Base-by-base conservation (phyloP, 2,797 vertebrate genomes). In the Sebastes iracundus region DNA sequence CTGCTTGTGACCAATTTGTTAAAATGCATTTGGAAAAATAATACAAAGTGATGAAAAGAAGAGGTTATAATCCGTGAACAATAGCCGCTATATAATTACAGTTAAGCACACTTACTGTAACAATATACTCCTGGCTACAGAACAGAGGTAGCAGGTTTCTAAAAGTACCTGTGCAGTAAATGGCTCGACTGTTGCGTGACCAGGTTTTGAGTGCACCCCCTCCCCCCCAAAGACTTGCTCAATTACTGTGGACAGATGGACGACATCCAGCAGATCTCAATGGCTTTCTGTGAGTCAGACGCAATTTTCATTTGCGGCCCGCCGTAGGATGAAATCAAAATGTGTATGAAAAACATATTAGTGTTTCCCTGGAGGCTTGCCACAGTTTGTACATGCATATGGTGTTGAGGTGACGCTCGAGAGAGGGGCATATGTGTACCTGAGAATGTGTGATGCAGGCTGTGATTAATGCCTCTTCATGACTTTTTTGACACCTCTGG, bases 291-390 rank as follows among this genome's bases (percentile, higher is more conserved):
- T 97, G 96, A 97, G 95, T 91, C 91, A 95, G 94, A 93, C 87
- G 94, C 96, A 95, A 96, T 96, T 97, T 97, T 96, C 95, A 96
- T 95, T 93, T 94, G 94, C 91, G 90, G 90, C 94, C 94, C 80
- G 94, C 94, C 93, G 94, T 93, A 91, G 95, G 96, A 96, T 97
- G 95, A 97, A 97, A 97, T 97, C 95, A 97, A 97, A 97, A 97
- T 96, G 96, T 97, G 96, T 96, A 97, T 96, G 95, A 97, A 97
- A 97, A 97, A 96, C 96, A 97, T 97, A 96, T 96, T 95, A 97
- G 95, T 90, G 95, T 94, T 95, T 95, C 96, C 96, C 96, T 76
- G 4, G 90, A 93, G 96, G 93, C 88, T 81, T 65, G 22, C 89
- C 92, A 95, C 95, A 96, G 95, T 96, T 96, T 96, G 95, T 95